Evolutionary conservation across 2,113 vertebrate genomes (phyloP), one percentile per base, ranked within the genome.

Genomic region (Numida meleagris): DNA sequence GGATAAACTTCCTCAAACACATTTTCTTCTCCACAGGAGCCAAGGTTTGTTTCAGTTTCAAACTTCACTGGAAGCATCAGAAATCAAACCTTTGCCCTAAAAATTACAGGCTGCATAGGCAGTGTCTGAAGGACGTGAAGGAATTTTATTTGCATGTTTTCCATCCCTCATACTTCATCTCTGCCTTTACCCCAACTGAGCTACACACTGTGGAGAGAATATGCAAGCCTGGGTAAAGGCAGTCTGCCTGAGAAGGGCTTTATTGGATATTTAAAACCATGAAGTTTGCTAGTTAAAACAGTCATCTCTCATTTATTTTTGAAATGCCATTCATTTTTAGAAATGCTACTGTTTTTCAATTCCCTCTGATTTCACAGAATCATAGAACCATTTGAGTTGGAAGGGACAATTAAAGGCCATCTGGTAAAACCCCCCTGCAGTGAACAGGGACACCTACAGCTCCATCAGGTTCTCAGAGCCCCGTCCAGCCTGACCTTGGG

Each of bases 11-110:
- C 58, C 81, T 81, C 13, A 71, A 1, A 87, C 36, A 86, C 46
- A 94, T 96, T 96, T 97, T 95, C 91, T 93, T 95, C 81, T 84
- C 88, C 85, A 53, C 84, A 66, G 88, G 95, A 95, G 77, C 19
- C 84, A 58, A 63, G 65, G 65, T 88, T 95, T 93, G 84, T 91
- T 95, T 95, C 34, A 19, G 73, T 86, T 93, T 90, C 89, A 89
- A 88, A 93, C 82, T 92, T 82, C 67, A 79, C 71, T 95, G 84
- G 89, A 95, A 92, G 61, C 82, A 78, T 73, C 68, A 78, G 87
- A 86, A 33, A 85, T 74, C 75, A 94, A 93, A 88, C 88, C 87
- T 96, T 93, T 90, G 89, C 82, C 75, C 91, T 91, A 36, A 82
- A 93, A 94, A 95, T 93, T 89, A 90, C 81, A 85, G 89, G 79